Evolutionary conservation across 2,797 vertebrate species (phyloP).

Genomic region (Alectoris magna): DNA sequence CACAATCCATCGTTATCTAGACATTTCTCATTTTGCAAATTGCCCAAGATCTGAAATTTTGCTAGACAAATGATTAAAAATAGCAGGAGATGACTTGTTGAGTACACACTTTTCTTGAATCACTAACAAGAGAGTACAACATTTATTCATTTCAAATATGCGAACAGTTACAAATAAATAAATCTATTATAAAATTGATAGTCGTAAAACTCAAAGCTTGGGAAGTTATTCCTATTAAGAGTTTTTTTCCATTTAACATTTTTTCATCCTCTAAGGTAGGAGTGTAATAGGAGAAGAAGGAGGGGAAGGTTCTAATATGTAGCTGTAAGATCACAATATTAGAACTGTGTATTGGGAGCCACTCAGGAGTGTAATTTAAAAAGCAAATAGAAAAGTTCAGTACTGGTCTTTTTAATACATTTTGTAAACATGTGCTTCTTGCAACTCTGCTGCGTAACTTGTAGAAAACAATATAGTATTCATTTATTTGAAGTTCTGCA

Average conservation of each 20-base stretch:
- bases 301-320: background rate
- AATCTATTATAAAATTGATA: constrained; percentile 8
- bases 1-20: background rate
- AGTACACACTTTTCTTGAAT: constrained; percentile 15
- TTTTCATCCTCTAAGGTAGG: background rate
- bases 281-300: background rate
- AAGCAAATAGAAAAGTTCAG: background rate
- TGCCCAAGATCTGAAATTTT: background rate
- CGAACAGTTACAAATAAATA: constrained; percentile 22
- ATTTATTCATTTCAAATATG: constrained; percentile 10
- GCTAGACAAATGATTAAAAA: constrained; percentile 32
- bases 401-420: background rate
- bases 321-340: background rate
- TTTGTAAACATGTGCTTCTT: background rate
- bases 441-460: background rate
- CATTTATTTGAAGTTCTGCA: background rate
- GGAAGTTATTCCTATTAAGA: constrained; percentile 11
- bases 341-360: background rate
- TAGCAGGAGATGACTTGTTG: constrained; percentile 13
- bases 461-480: background rate
- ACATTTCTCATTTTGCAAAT: constrained; percentile 16
- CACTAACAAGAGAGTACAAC: background rate
- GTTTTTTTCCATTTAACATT: background rate
- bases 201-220: background rate
- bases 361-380: background rate